Evolutionary conservation across 2,797 vertebrate species (phyloP), one percentile per base, ranked within the genome.

Genomic region (Carapus acus): DNA sequence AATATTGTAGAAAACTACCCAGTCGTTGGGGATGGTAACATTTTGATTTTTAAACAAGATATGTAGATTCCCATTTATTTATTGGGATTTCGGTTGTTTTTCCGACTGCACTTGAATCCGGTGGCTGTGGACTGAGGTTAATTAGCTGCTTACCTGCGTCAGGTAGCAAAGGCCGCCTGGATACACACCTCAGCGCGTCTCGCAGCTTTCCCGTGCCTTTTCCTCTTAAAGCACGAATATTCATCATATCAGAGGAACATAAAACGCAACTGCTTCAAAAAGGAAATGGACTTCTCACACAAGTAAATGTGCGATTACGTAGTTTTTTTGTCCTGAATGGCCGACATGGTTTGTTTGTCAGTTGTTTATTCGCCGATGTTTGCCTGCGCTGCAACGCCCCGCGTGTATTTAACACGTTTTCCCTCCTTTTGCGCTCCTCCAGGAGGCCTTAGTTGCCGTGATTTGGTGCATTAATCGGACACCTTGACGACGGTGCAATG

Each of bases 111-210:
- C 31, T 0, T 43, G 24, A 80, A 72, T 0, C 65, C 62, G 66
- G 45, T 46, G 11, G 45, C 54, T 33, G 20, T 7, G 19, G 18
- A 20, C 15, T 8, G 44, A 45, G 15, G 54, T 49, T 74, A 43
- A 76, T 73, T 67, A 39, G 34, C 34, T 47, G 47, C 37, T 48
- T 53, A 56, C 52, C 51, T 68, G 67, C 20, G 64, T 48, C 14
- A 17, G 16, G 9, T n/a, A 36, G 8, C 24, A 41, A 43, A 57
- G 5, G 8, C 23, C 14, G 2, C 9, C 8, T 16, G 12, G 31
- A 33, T 2, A 33, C 31, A 33, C 31, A 13, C 9, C 31, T 7
- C 12, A 33, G 8, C 14, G 2, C 1, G 16, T 43, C 44, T 44
- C 4, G 4, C 2, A 1, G 1, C 46, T 47, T 49, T 49, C 15